These are phyloP conservation scores for Elanoides forficatus DNA, from an alignment of 2,113 vertebrate genomes.

Conservation along the genomic window DNA sequence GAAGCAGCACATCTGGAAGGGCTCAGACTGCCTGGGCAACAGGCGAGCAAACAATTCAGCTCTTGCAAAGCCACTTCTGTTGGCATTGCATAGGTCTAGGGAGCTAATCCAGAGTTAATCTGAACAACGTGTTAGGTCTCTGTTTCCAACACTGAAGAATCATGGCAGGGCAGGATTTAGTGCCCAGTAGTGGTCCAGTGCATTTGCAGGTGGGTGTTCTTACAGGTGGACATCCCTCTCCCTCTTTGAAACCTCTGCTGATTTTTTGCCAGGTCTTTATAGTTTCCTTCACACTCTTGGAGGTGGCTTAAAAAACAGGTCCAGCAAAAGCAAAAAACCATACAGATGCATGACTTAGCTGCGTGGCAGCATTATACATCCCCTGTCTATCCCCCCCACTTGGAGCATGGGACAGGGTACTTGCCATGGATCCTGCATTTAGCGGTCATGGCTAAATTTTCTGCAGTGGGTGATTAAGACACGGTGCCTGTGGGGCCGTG, in stretches of 20 bases:
- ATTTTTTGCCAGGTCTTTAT: neutral
- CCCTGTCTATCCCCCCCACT: neutral
- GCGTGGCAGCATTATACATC: neutral
- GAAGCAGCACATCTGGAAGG: neutral
- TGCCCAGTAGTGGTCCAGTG: neutral
- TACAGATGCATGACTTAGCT: neutral
- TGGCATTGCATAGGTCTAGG: neutral
- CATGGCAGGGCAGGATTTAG: neutral
- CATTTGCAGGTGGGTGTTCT: neutral
- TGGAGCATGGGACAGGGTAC: neutral
- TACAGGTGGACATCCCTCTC: neutral
- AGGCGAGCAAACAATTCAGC: accelerated
- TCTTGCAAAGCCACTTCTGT: neutral
- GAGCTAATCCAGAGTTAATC: neutral
- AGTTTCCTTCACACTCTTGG: neutral
- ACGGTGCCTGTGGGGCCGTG: neutral
- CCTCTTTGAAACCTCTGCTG: neutral
- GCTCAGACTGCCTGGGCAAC: neutral
- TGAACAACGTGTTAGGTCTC: neutral
- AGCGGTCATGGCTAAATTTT: neutral
- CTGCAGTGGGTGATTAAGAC: neutral
- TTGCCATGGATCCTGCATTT: neutral
- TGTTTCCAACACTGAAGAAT: neutral
- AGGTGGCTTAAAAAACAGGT: neutral
- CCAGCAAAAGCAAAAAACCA: neutral